phyloP scores from a whole-genome alignment of 2,797 vertebrate species.

The Myripristis jacobus region DNA sequence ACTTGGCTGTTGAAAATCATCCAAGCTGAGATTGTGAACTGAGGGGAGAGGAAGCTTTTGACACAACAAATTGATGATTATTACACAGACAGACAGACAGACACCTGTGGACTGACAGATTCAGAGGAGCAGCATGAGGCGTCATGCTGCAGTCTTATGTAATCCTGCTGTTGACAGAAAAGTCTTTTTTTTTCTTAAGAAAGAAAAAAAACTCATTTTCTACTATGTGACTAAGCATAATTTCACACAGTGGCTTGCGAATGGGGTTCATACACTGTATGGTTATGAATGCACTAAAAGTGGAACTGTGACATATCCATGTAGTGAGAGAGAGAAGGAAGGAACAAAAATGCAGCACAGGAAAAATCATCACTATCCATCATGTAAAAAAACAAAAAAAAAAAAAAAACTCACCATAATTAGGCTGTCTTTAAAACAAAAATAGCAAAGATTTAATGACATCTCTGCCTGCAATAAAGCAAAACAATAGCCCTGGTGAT shows the following conservation, averaged over 20 bases:
- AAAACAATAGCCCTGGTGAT: background rate
- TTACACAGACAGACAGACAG: conserved; percentile 48
- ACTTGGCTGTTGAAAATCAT: conserved; percentile 73
- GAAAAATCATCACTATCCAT: too few relatives aligned
- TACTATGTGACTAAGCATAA: conserved; percentile 19
- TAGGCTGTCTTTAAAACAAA: background rate
- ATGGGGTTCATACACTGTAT: conserved; percentile 21
- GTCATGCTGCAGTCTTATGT: background rate
- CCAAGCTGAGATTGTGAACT: conserved; percentile 63
- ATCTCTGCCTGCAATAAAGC: background rate
- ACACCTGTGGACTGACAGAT: conserved; percentile 20
- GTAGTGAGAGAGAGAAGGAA: too few relatives aligned
- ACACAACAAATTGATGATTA: conserved; percentile 69
- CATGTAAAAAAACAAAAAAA: background rate
- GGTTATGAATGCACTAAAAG: conserved; percentile 6
- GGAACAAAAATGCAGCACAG: too few relatives aligned
- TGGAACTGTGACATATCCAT: too few relatives aligned
- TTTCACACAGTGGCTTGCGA: conserved; percentile 26
- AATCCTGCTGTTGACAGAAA: conserved; percentile 4
- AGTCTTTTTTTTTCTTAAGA: too few relatives aligned
- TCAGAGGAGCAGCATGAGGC: conserved; percentile 27
- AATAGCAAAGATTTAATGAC: background rate
- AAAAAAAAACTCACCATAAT: background rate
- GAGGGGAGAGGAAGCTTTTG: conserved; percentile 63
- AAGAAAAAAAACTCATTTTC: background rate